Percentiles rank a stretch among this genome's conserved stretches.
Conservation (phyloP, 2,797 vertebrate species). For the Dipus sagitta region DNA sequence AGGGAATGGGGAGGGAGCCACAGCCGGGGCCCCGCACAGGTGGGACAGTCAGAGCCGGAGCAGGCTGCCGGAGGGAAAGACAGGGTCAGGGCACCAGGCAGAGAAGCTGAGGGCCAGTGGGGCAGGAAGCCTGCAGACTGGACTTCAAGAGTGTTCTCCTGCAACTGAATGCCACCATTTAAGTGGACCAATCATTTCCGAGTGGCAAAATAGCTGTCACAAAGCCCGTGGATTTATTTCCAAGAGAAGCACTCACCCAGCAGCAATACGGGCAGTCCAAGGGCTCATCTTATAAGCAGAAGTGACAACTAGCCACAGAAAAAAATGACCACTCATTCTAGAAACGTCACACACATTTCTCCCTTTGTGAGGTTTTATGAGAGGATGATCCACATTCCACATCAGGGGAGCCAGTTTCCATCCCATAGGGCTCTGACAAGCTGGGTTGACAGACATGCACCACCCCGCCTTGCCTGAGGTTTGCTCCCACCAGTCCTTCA, state of each 20-base stretch:
- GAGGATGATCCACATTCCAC: not conserved
- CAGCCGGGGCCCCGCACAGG: not conserved
- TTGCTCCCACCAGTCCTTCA: not conserved
- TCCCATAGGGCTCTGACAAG: not conserved
- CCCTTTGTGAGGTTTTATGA: not conserved
- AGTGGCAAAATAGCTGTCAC: conserved; percentile 6
- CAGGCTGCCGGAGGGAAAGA: accelerated
- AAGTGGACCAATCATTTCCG: not conserved
- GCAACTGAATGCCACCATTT: not conserved
- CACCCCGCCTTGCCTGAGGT: not conserved
- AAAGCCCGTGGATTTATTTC: not conserved
- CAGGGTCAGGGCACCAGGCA: not conserved
- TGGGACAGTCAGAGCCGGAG: not conserved
- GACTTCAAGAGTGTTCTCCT: not conserved
- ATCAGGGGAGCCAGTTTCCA: not conserved
- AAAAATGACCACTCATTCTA: not conserved
- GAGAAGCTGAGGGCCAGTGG: not conserved
- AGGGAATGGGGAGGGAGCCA: not conserved
- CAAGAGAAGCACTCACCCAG: not conserved
- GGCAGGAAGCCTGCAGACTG: not conserved
- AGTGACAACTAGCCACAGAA: not conserved
- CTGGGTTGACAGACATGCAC: too few species aligned
- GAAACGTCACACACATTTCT: not conserved
- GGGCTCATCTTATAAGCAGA: not conserved
- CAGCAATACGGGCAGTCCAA: not conserved